phyloP scores from a whole-genome alignment of 2,797 vertebrate species.

The Acipenser ruthenus region DNA sequence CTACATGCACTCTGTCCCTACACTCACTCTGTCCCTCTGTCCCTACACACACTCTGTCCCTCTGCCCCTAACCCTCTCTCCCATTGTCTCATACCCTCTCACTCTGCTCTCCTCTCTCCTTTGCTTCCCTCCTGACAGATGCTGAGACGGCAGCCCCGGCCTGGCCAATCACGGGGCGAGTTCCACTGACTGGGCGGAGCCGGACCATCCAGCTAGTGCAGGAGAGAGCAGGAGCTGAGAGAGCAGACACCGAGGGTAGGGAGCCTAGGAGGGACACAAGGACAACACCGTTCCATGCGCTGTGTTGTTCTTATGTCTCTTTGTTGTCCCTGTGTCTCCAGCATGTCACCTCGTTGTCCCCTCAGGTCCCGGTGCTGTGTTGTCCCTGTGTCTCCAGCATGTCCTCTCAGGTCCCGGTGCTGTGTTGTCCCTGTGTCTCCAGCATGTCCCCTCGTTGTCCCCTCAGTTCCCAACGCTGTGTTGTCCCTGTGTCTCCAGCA shows the following conservation, averaged over 20 bases:
- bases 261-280: no score
- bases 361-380: no score
- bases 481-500: no score
- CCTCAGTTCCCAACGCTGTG: no score
- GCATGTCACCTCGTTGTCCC: no score
- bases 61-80: background rate
- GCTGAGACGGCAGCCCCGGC: slow-evolving; percentile 67
- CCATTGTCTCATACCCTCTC: background rate
- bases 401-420: no score
- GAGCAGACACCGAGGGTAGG: slow-evolving; percentile 36
- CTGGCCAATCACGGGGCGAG: slow-evolving; percentile 67
- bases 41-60: no score
- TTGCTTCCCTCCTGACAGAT: slow-evolving; percentile 47
- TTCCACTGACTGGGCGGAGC: slow-evolving; percentile 42
- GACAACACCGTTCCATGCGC: no score
- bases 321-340: no score
- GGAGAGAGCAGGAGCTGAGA: background rate
- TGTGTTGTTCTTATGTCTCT: background rate
- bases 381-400: no score
- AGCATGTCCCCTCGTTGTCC: no score
- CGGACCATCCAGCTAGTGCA: slow-evolving; percentile 34
- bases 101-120: background rate
- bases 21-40: background rate
- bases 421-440: no score
- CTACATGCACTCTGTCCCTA: background rate